These are phyloP conservation scores for Gymnobelideus leadbeateri DNA, from an alignment of 2,113 vertebrate species.

Conservation along the genomic window DNA sequence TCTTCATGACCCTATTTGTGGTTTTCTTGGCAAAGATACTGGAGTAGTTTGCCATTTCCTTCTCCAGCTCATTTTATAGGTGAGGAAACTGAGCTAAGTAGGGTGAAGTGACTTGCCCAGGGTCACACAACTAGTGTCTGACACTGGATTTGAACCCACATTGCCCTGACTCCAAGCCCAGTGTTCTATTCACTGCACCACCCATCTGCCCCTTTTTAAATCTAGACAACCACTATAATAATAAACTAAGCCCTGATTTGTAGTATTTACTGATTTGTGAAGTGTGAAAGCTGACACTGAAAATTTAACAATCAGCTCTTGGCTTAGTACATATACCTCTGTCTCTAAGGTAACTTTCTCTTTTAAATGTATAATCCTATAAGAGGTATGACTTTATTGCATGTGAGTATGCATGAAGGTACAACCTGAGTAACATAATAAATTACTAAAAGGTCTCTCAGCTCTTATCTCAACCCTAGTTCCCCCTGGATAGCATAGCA, in stretches of 20 bases:
- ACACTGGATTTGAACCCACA: neutral
- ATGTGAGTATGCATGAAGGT: neutral
- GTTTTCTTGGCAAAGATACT: neutral
- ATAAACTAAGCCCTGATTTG: neutral
- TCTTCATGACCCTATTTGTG: too few relatives aligned
- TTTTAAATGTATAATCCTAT: neutral
- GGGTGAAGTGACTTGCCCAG: neutral
- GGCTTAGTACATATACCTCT: neutral
- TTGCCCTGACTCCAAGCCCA: too few relatives aligned
- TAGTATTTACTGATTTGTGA: neutral
- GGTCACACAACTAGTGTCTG: neutral
- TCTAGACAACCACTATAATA: neutral
- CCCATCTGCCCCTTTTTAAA: too few relatives aligned
- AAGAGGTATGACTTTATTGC: neutral
- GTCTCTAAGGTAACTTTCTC: neutral
- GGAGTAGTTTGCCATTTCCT: neutral
- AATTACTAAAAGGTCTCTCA: neutral
- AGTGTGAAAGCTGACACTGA: neutral
- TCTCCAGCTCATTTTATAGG: neutral
- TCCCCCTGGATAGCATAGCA: slow-evolving; percentile 20
- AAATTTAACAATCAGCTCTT: neutral
- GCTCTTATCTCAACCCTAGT: neutral
- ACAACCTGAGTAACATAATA: neutral
- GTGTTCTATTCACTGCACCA: too few relatives aligned
- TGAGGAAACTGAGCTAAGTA: neutral